These are phyloP conservation scores for Orussus abietinus DNA, from an alignment of 1,140 invertebrate genomes.

Conservation along the genomic window DNA sequence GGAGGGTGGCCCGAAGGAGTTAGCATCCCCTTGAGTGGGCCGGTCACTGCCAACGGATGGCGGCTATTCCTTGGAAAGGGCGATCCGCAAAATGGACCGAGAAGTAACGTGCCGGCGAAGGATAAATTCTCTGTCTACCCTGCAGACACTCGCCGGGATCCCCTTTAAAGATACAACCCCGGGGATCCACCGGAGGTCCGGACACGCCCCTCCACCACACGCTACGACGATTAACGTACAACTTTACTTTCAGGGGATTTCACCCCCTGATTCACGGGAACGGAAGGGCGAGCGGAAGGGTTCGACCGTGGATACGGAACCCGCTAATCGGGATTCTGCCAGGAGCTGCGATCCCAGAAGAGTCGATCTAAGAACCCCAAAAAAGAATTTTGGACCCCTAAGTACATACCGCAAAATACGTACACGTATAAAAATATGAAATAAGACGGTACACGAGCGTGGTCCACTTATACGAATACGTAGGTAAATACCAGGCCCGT, in stretches of 20 bases:
- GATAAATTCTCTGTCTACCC: constrained; percentile 38
- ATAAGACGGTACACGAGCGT: too few species aligned
- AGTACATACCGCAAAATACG: too few species aligned
- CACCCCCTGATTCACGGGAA: not conserved
- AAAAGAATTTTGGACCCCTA: too few species aligned
- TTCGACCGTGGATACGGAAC: not conserved
- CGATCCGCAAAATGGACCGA: constrained; percentile 39
- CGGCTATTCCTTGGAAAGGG: constrained; percentile 9
- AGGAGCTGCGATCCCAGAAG: not conserved
- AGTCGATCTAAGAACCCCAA: too few species aligned
- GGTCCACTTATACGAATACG: too few species aligned
- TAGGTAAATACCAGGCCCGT: too few species aligned
- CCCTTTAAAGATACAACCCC: constrained; percentile 20
- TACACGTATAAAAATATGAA: too few species aligned
- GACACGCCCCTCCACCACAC: too few species aligned
- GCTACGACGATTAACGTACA: too few species aligned
- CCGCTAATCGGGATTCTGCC: constrained; percentile 6
- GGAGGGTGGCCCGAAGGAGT: constrained; percentile 6
- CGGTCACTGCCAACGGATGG: constrained; percentile 12
- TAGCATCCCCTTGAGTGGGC: constrained; percentile 31
- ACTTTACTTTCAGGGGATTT: too few species aligned
- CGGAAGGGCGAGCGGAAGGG: not conserved
- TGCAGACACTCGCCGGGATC: constrained; percentile 20
- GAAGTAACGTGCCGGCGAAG: constrained; percentile 30
- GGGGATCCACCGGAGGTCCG: too few species aligned